phyloP scores from a whole-genome alignment of 1,140 invertebrate species.

The Drusus annulatus region DNA sequence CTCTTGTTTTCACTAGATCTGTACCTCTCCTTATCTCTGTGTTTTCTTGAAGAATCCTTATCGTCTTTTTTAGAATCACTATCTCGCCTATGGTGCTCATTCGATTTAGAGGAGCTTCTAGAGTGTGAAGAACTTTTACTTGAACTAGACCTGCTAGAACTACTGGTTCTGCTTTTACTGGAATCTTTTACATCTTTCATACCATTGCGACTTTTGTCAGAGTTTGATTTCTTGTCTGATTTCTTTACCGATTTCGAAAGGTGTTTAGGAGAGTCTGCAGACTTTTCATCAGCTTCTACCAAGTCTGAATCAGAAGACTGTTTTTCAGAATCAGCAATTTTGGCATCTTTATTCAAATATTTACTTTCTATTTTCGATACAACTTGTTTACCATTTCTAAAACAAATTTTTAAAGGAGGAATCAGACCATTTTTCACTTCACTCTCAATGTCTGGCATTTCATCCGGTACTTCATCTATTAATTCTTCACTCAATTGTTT shows the following conservation, averaged over 20 bases:
- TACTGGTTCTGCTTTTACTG: slow-evolving; percentile 68
- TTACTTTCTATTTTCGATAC: slow-evolving; percentile 76
- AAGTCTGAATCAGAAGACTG: slow-evolving; percentile 17
- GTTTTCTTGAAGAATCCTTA: slow-evolving; percentile 65
- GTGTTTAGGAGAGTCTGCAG: slow-evolving; percentile 63
- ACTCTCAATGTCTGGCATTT: slow-evolving; percentile 45
- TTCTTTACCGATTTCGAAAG: slow-evolving; percentile 49
- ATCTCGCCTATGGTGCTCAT: slow-evolving; percentile 61
- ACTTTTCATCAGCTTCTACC: slow-evolving; percentile 61
- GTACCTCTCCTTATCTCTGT: slow-evolving; percentile 31
- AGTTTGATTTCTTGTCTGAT: slow-evolving; percentile 47
- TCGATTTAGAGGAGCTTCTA: slow-evolving; percentile 64
- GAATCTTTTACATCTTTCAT: slow-evolving; percentile 67
- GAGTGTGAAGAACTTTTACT: slow-evolving; percentile 70
- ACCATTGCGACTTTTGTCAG: slow-evolving; percentile 23
- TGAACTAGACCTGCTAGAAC: slow-evolving; percentile 70
- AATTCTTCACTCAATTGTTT: no score
- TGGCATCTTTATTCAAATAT: slow-evolving; percentile 62
- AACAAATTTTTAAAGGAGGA: slow-evolving; percentile 76
- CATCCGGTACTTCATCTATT: slow-evolving; percentile 44
- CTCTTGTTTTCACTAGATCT: slow-evolving; percentile 53
- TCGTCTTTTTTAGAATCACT: slow-evolving; percentile 64
- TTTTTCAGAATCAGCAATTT: not conserved
- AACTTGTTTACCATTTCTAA: slow-evolving; percentile 82
- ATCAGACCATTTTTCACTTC: slow-evolving; percentile 57